A percentile compares a stretch with the other conserved stretches of the same genome.
Conservation (phyloP, 2,113 vertebrate species). For the Philantomba maxwellii region DNA sequence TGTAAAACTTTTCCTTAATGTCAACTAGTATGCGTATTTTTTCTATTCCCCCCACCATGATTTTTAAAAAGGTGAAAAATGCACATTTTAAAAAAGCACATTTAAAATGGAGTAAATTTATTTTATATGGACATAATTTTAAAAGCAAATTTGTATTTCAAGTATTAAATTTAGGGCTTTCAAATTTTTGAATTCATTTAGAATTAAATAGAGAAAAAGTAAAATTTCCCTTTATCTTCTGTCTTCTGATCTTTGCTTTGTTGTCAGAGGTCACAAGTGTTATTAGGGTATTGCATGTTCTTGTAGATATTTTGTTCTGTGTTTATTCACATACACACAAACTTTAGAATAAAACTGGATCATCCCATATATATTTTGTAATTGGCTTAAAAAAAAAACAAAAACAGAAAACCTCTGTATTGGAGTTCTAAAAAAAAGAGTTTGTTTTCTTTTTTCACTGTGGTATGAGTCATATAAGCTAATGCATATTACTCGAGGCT, state of each 20-base stretch:
- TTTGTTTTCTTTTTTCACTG: neutral
- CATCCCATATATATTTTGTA: neutral
- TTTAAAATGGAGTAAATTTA: neutral
- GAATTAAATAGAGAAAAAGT: neutral
- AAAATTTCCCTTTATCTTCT: neutral
- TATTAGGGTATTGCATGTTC: neutral
- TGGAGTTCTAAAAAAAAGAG: neutral
- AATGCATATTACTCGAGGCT: neutral
- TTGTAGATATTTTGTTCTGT: neutral
- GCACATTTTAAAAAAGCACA: neutral
- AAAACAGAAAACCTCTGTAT: neutral
- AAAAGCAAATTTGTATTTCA: neutral
- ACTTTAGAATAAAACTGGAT: neutral
- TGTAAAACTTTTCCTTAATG: neutral
- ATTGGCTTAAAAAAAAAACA: neutral
- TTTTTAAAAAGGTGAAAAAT: neutral
- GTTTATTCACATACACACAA: neutral
- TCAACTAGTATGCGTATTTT: neutral
- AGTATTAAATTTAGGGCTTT: neutral
- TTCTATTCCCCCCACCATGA: neutral
- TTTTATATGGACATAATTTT: neutral
- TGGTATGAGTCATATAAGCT: neutral
- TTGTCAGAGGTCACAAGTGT: neutral
- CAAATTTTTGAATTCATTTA: neutral
- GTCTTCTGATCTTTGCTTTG: neutral